phyloP scores from a whole-genome alignment of 2,113 vertebrate genomes.

The Triplophysa dalaica region DNA sequence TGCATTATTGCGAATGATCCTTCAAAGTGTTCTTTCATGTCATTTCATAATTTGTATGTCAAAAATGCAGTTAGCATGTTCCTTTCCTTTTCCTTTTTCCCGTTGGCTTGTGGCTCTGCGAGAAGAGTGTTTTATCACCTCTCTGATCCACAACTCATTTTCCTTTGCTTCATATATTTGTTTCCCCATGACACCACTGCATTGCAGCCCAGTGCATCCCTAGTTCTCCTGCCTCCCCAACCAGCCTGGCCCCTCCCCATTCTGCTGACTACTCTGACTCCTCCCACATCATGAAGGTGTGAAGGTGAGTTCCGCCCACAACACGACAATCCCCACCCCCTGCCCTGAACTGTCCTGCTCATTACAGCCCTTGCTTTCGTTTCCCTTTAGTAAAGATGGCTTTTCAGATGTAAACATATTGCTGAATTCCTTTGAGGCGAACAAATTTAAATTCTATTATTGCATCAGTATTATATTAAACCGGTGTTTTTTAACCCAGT shows the following conservation, averaged over 20 bases:
- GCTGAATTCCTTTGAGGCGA: no score
- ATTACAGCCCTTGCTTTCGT: conserved; percentile 12
- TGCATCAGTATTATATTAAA: background rate
- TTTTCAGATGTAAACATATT: background rate
- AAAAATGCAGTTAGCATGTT: conserved; percentile 12
- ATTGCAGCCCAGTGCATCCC: conserved; percentile 86
- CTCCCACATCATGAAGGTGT: conserved; percentile 88
- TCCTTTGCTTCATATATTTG: conserved; percentile 59
- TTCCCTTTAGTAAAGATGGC: background rate
- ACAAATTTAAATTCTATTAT: no score
- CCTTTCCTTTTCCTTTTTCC: conserved; percentile 10
- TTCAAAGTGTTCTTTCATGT: conserved; percentile 8
- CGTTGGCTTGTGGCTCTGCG: conserved; percentile 11
- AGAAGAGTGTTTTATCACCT: conserved; percentile 7
- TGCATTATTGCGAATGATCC: no score
- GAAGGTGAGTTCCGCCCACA: conserved; percentile 80
- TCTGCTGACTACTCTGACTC: conserved; percentile 81
- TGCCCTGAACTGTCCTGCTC: conserved; percentile 6
- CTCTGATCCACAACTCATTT: conserved; percentile 11
- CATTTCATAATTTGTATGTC: conserved; percentile 26
- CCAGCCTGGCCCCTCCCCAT: conserved; percentile 83
- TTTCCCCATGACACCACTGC: conserved; percentile 70
- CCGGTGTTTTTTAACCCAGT: background rate
- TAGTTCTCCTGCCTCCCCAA: conserved; percentile 85
- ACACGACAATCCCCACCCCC: conserved; percentile 29